Conservation (phyloP, 2,888 invertebrate genomes). For the Pecten maximus region DNA sequence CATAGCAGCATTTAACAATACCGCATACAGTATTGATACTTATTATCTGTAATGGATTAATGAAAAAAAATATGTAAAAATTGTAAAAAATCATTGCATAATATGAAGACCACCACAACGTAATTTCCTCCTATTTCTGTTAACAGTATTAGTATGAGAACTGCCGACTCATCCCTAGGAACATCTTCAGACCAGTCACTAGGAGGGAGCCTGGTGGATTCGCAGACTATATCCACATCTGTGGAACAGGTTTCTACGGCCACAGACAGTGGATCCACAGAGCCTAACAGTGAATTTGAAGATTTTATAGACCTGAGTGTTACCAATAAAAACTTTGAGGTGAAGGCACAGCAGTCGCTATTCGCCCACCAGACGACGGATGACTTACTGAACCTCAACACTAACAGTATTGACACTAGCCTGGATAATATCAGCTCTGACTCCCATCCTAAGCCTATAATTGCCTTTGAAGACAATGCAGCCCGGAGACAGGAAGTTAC, state of each 20-base stretch:
- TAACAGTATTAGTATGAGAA: constrained; percentile 73
- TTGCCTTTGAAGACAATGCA: constrained; percentile 78
- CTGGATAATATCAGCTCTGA: constrained; percentile 59
- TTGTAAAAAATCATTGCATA: neutral
- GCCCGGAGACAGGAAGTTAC: constrained; percentile 75
- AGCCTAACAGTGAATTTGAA: constrained; percentile 66
- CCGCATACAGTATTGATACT: too few relatives aligned
- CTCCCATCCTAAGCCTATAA: constrained; percentile 69
- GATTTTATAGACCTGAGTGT: constrained; percentile 75
- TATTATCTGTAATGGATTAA: too few relatives aligned
- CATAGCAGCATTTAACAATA: too few relatives aligned
- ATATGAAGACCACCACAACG: neutral
- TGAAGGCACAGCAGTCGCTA: constrained; percentile 57
- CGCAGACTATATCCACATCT: constrained; percentile 57
- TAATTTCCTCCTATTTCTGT: constrained; percentile 6
- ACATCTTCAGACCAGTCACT: constrained; percentile 63
- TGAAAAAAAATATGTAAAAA: too few relatives aligned
- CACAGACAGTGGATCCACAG: constrained; percentile 38
- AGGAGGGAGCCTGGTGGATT: constrained; percentile 61
- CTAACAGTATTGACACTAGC: constrained; percentile 67
- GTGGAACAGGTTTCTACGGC: constrained; percentile 53
- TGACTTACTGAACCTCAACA: constrained; percentile 72
- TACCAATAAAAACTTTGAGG: constrained; percentile 64
- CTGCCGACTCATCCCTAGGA: constrained; percentile 62
- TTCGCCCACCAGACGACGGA: constrained; percentile 59